Conservation (phyloP, 2,888 invertebrate genomes). For the Xylophagus ater region DNA sequence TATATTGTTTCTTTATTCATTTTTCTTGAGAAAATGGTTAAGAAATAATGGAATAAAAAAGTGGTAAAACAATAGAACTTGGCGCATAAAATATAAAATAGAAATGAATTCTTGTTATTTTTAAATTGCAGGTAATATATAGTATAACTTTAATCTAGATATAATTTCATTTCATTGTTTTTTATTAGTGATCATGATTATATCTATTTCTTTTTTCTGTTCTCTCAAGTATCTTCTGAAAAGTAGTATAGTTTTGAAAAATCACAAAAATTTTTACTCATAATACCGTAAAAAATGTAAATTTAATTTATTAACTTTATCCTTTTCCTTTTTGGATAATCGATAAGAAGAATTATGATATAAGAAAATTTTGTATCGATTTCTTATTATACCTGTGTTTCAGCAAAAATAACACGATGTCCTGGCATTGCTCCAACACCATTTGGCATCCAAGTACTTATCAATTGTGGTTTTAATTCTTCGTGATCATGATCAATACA, state of each 20-base stretch:
- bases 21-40: too few relatives aligned
- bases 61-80: constrained; percentile 7
- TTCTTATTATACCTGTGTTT: constrained; percentile 88
- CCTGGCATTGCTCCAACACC: constrained; percentile 77
- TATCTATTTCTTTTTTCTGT: constrained; percentile 4
- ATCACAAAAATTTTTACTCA: too few relatives aligned
- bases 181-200: too few relatives aligned
- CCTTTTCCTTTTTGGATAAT: too few relatives aligned
- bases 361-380: too few relatives aligned
- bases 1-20: too few relatives aligned
- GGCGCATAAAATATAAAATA: not conserved
- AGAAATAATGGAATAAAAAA: constrained; percentile 11
- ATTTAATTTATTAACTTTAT: too few relatives aligned
- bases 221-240: not conserved
- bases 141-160: too few relatives aligned
- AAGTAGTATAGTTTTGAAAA: constrained; percentile 12
- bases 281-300: too few relatives aligned
- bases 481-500: constrained; percentile 84
- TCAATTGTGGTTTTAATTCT: constrained; percentile 69
- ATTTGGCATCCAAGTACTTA: constrained; percentile 83
- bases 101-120: constrained; percentile 2
- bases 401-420: constrained; percentile 74
- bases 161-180: too few relatives aligned
- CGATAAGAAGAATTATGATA: too few relatives aligned
- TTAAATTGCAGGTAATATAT: constrained; percentile 11